These are phyloP conservation scores for Drosophila colorata DNA, from an alignment of 2,888 invertebrate genomes.

Conservation along the genomic window DNA sequence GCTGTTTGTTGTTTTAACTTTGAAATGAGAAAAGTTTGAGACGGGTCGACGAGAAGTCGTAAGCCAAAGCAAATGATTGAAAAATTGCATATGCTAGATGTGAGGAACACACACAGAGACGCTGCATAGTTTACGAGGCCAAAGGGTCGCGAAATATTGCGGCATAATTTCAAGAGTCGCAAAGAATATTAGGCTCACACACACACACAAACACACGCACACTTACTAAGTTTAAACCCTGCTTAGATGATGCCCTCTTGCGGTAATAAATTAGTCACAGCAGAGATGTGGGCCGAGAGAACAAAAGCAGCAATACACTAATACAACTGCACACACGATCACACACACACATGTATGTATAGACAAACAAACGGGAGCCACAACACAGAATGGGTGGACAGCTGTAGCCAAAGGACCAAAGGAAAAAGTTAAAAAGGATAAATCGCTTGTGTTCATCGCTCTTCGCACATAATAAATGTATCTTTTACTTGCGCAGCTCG, in stretches of 20 bases:
- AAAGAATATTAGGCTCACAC: constrained; percentile 43
- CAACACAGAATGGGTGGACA: constrained; percentile 51
- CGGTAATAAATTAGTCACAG: constrained; percentile 75
- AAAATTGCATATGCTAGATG: constrained; percentile 56
- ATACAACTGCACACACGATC: constrained; percentile 16
- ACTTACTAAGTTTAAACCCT: constrained; percentile 55
- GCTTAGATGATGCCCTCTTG: constrained; percentile 72
- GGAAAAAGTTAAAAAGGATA: constrained; percentile 83
- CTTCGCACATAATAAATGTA: constrained; percentile 84
- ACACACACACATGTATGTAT: constrained; percentile 12
- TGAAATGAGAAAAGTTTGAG: constrained; percentile 81
- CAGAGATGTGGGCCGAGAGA: constrained; percentile 65
- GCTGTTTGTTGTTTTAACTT: constrained; percentile 79
- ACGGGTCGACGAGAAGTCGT: constrained; percentile 49
- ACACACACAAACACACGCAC: background rate
- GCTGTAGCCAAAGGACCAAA: constrained; percentile 40
- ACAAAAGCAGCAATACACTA: constrained; percentile 38
- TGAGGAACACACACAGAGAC: background rate
- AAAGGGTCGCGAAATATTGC: constrained; percentile 25
- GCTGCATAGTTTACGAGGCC: constrained; percentile 22
- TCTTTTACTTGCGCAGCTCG: constrained; percentile 80
- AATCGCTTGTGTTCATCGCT: constrained; percentile 83
- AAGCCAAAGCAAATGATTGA: constrained; percentile 55
- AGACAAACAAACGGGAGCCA: constrained; percentile 40
- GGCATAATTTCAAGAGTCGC: constrained; percentile 32